Base-by-base conservation (phyloP, 2,113 vertebrate genomes). In the Chunga burmeisteri region DNA sequence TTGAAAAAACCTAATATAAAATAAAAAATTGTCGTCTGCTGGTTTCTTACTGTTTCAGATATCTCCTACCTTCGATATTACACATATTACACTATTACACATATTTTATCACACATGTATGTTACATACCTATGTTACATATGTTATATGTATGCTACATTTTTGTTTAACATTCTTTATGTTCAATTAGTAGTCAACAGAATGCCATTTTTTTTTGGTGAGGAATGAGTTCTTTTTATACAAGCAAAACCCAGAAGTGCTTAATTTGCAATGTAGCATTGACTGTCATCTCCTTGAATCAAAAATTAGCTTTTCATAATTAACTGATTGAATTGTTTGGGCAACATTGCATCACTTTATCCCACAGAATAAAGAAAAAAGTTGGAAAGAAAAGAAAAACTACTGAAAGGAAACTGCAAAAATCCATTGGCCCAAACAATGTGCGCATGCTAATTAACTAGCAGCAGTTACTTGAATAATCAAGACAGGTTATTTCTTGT, bases 401-500 rank as follows among this genome's bases (percentile, higher is more conserved):
- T 61, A 3, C 32, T 52, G 32, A 78, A 78, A 85, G 27, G 34
- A 56, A 93, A 74, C 36, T 78, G 59, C 36, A 74, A 58, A 73
- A 55, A 32, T 21, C 52, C 29, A 78, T 61, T 47, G 23, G 65
- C 40, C 61, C 44, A 75, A 71, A 61, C 17, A 5, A 29, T 6
- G 32, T 11, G 3, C 68, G 27, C 20, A 26, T 44, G 72, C n/a
- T 91, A 77, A 95, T 93, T 74, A 92, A 68, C 74, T 29, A 65
- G 71, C 40, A 68, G 63, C 40, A 80, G 40, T 63, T 82, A 61
- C 74, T 22, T 85, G 29, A 92, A 90, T 75, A 90, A 88, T 72
- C 52, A 62, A 92, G 90, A 61, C 90, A 95, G 79, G 93, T 95
- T 94, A 86, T 86, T 96, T 94, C 93, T 95, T 95, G 93, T 66